These are phyloP conservation scores for Chrysolina haemoptera DNA, from an alignment of 2,888 invertebrate species.

Conservation along the genomic window DNA sequence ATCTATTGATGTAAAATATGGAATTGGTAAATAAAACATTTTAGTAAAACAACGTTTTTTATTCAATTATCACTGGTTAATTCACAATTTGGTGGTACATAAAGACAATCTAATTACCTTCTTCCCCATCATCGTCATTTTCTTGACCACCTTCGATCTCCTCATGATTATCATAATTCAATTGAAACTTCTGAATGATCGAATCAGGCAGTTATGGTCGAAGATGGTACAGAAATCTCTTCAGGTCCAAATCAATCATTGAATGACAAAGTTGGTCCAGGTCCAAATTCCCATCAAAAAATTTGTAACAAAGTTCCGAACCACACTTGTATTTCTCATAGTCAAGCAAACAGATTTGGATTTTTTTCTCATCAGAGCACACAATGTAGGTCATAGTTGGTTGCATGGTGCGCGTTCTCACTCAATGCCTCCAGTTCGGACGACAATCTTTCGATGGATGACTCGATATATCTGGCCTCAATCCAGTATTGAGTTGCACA, in stretches of 20 bases:
- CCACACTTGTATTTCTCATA: neutral
- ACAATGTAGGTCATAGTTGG: neutral
- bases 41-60: too few species aligned
- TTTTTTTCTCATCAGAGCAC: too few species aligned
- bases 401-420: neutral
- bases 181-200: conserved; percentile 1
- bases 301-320: neutral
- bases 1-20: too few species aligned
- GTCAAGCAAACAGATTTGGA: too few species aligned
- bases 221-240: conserved; percentile 1
- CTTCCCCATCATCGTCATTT: neutral
- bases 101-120: neutral
- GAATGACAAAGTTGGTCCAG: neutral
- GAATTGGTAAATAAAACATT: too few species aligned
- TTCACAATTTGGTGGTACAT: neutral
- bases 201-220: neutral
- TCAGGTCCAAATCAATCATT: conserved; percentile 3
- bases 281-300: neutral
- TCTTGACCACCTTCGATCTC: neutral
- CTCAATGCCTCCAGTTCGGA: neutral
- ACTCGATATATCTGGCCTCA: too few species aligned
- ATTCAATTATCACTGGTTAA: too few species aligned
- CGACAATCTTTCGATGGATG: too few species aligned
- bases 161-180: neutral
- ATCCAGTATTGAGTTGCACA: too few species aligned